Evolutionary conservation across 2,888 invertebrate species (phyloP).

Genomic region (Parthenolecanium corni): DNA sequence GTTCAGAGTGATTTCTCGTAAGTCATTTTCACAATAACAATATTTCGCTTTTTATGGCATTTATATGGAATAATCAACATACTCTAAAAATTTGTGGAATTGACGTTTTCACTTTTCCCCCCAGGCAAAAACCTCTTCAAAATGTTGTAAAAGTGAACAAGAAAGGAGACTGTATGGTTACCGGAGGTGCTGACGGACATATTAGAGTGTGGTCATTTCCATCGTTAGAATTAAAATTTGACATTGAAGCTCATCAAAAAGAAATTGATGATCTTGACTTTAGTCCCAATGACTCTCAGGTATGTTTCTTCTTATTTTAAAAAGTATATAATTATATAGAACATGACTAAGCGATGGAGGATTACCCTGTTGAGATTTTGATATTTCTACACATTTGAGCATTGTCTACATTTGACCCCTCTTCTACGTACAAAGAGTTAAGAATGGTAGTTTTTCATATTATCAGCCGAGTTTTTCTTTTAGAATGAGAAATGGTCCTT

Average conservation of each 20-base stretch:
- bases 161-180: slow-evolving; percentile 68
- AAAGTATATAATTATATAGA: too few species aligned
- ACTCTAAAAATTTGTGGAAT: too few species aligned
- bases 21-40: neutral
- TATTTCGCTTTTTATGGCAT: neutral
- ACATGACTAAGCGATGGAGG: too few species aligned
- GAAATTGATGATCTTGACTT: slow-evolving; percentile 93
- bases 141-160: slow-evolving; percentile 71
- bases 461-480: too few species aligned
- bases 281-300: slow-evolving; percentile 57
- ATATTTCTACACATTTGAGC: too few species aligned
- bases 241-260: slow-evolving; percentile 62
- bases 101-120: neutral
- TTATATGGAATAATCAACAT: neutral
- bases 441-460: too few species aligned
- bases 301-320: too few species aligned
- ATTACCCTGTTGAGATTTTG: too few species aligned
- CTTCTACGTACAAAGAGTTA: too few species aligned
- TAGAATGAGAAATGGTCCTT: too few species aligned
- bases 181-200: slow-evolving; percentile 82
- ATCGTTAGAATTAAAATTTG: slow-evolving; percentile 55
- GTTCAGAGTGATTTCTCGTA: slow-evolving; percentile 74
- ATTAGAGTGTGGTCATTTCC: slow-evolving; percentile 84
- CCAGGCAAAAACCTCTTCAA: slow-evolving; percentile 58
- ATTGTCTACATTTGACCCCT: too few species aligned